Conservation (phyloP, 2,797 vertebrate genomes). For the Halcyon chelicuti region DNA sequence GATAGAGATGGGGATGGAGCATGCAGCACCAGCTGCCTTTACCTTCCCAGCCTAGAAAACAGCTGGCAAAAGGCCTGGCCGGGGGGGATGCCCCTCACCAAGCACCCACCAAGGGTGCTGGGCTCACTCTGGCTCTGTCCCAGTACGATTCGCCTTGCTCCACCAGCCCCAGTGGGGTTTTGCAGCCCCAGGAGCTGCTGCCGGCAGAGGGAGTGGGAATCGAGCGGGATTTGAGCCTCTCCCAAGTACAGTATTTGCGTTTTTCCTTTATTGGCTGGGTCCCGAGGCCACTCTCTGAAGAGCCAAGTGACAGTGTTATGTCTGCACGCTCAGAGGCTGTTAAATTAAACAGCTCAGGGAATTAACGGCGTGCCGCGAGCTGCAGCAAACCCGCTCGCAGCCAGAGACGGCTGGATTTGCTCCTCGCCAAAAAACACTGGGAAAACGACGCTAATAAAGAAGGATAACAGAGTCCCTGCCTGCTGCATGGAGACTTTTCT, state of each 20-base stretch:
- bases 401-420: conserved; percentile 7
- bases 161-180: fast-evolving
- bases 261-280: not conserved
- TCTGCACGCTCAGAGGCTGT: conserved; percentile 29
- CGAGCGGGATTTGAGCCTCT: not conserved
- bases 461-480: not conserved
- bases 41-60: not conserved
- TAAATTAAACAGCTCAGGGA: conserved; percentile 58
- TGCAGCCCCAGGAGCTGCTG: not conserved
- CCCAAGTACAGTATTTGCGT: not conserved
- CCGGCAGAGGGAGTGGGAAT: not conserved
- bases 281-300: not conserved
- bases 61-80: fast-evolving
- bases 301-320: conserved; percentile 7
- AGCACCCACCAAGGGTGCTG: not conserved
- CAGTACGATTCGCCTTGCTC: fast-evolving
- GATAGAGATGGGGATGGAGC: not conserved
- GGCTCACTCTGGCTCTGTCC: not conserved
- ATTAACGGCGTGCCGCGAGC: conserved; percentile 1
- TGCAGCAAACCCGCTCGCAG: not conserved
- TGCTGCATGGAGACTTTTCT: fast-evolving
- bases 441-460: not conserved
- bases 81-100: not conserved
- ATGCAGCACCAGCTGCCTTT: fast-evolving
- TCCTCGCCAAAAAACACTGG: not conserved